Percentiles rank a stretch among this genome's conserved stretches.
Evolutionary conservation across 2,797 vertebrate species (phyloP).

Genomic region (Artibeus lituratus): DNA sequence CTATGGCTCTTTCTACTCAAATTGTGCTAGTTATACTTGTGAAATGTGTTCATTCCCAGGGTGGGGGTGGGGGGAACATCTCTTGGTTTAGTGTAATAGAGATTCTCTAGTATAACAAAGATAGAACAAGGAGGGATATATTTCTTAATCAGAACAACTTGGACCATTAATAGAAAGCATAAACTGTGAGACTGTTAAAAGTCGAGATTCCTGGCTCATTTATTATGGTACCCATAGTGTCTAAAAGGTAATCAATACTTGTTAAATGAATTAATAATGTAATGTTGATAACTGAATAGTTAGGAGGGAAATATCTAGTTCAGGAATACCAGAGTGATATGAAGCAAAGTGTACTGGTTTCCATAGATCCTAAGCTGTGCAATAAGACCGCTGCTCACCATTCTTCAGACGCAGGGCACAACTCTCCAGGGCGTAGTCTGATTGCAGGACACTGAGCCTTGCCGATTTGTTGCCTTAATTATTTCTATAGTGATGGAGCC

Average conservation of each 20-base stretch:
- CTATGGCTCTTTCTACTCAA: neutral
- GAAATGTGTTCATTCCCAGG: neutral
- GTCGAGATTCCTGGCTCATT: neutral
- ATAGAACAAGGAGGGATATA: neutral
- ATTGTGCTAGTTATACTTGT: slow-evolving; percentile 12
- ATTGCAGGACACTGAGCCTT: neutral
- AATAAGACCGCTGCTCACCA: neutral
- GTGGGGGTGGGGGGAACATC: neutral
- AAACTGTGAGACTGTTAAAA: neutral
- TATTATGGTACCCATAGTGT: neutral
- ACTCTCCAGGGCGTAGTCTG: neutral
- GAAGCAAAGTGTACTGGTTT: neutral
- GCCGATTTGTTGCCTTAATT: neutral
- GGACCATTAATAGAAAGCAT: neutral
- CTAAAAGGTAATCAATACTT: slow-evolving; percentile 7
- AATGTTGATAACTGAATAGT: neutral
- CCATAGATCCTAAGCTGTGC: neutral
- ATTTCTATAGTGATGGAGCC: neutral
- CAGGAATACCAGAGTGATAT: neutral
- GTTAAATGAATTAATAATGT: neutral
- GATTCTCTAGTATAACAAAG: neutral
- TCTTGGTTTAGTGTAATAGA: neutral
- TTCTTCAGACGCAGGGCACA: neutral
- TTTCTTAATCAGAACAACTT: slow-evolving; percentile 28
- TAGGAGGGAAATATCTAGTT: neutral